These are phyloP conservation scores for Eutrigla gurnardus DNA, from an alignment of 2,797 vertebrate species.

Conservation along the genomic window DNA sequence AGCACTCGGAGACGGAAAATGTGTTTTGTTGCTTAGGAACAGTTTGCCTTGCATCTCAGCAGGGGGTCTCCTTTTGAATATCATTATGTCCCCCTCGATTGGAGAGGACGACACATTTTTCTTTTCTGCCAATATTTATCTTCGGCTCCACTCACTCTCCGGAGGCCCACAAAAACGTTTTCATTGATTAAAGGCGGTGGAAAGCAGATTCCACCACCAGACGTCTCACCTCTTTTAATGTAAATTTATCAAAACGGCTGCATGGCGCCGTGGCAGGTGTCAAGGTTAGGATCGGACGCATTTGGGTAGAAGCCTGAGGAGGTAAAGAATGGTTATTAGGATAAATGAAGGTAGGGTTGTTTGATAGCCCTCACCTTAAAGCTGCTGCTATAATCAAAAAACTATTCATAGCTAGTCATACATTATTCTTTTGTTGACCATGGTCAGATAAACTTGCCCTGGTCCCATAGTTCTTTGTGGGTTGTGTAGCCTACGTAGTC, in stretches of 20 bases:
- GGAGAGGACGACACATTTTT: slow-evolving; percentile 74
- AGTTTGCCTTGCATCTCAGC: slow-evolving; percentile 78
- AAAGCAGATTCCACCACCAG: slow-evolving; percentile 36
- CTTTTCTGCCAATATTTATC: slow-evolving; percentile 83
- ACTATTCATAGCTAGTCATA: neutral
- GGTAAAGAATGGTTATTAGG: slow-evolving; percentile 21
- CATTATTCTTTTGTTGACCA: neutral
- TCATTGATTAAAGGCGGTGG: slow-evolving; percentile 74
- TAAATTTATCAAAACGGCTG: slow-evolving; percentile 53
- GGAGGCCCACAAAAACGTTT: slow-evolving; percentile 68
- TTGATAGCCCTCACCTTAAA: slow-evolving; percentile 24
- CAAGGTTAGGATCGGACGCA: slow-evolving; percentile 36
- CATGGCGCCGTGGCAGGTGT: slow-evolving; percentile 35
- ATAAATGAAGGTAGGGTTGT: slow-evolving; percentile 16
- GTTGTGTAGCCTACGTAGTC: neutral
- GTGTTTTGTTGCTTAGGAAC: slow-evolving; percentile 88
- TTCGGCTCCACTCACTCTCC: slow-evolving; percentile 64
- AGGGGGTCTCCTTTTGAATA: slow-evolving; percentile 82
- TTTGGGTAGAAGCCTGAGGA: slow-evolving; percentile 11
- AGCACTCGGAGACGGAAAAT: slow-evolving; percentile 65
- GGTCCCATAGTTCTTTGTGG: neutral
- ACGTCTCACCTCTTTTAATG: slow-evolving; percentile 53
- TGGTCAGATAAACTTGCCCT: neutral
- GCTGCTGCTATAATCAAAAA: slow-evolving; percentile 2
- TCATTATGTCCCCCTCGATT: slow-evolving; percentile 80